A percentile compares a stretch with the other conserved stretches of the same genome.
phyloP scores from a whole-genome alignment of 1,140 invertebrate species.

The Hylaeus volcanicus region DNA sequence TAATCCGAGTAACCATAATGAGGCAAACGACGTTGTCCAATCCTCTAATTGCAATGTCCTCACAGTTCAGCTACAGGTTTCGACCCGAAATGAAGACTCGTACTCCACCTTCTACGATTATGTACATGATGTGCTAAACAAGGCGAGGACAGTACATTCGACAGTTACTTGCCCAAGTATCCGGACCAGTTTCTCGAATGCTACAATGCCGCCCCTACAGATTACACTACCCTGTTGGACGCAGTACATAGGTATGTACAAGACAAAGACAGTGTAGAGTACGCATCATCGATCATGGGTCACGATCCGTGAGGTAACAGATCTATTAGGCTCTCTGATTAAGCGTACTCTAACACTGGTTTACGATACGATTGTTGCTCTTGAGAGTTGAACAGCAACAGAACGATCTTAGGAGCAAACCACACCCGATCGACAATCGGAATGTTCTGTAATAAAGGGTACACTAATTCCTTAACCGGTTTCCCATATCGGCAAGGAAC shows the following conservation, averaged over 20 bases:
- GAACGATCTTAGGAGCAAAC: not conserved
- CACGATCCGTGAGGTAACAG: not conserved
- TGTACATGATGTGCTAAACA: too few species aligned
- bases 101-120: too few species aligned
- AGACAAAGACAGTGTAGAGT: not conserved
- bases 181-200: not conserved
- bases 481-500: too few species aligned
- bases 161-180: too few species aligned
- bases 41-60: too few species aligned
- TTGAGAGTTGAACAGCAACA: not conserved
- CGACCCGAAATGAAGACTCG: too few species aligned
- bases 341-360: not conserved
- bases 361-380: not conserved
- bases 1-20: too few species aligned
- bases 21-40: too few species aligned
- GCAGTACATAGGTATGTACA: not conserved
- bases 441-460: too few species aligned
- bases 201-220: not conserved
- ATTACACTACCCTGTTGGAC: not conserved
- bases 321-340: conserved; percentile 2
- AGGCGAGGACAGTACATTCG: not conserved
- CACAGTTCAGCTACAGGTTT: too few species aligned
- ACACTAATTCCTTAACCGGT: too few species aligned
- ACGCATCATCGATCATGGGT: conserved; percentile 3
- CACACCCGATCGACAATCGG: too few species aligned